Evolutionary conservation across 1,140 invertebrate genomes (phyloP), one percentile per base, ranked within the genome.

Genomic region (Centruroides vittatus): DNA sequence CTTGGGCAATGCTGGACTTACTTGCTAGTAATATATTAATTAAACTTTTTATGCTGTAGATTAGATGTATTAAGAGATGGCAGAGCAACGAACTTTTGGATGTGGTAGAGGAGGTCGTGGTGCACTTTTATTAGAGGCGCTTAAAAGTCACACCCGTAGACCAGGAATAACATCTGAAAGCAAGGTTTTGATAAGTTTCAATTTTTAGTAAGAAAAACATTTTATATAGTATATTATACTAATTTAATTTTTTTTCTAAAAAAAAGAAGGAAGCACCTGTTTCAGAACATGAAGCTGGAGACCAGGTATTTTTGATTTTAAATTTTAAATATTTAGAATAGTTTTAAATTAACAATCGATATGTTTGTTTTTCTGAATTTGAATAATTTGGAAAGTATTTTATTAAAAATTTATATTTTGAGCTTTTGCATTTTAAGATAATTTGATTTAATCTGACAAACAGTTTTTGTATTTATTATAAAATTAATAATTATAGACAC

Each of bases 91-190:
- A 3, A 6, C 41, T 6, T 41, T 6, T 41, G 48, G 49, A 5
- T 56, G 55, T 52, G 63, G 63, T 3, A 54, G 62, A n/a, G 62
- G 62, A 12, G 62, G 62, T 10, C 23, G 62, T 35, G 62, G 62
- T 23, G 62, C 62, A 5, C 4, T 55, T 0, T 9, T 64, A 5
- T 13, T 58, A 3, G 59, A 46, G 11, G 59, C 54, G 1, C 34
- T 55, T 5, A 55, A 55, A 36, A 36, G 11, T 6, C 13, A 34
- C 4, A 36, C 55, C n/a, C 46, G 59, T 35, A 55, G 56, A n/a
- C 59, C 59, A 41, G 59, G 59, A 5, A 48, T 41, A 6, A 41
- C 41, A 6, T 5, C 8, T 6, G 50, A 34, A 51, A 10, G 11
- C 12, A 51, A 34, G 11, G 23, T 11, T 34, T 13, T 5, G 50